Percentiles rank a stretch among this genome's conserved stretches.
These are phyloP conservation scores for Neelides folsomi DNA, from an alignment of 2,888 invertebrate genomes.

Conservation along the genomic window DNA sequence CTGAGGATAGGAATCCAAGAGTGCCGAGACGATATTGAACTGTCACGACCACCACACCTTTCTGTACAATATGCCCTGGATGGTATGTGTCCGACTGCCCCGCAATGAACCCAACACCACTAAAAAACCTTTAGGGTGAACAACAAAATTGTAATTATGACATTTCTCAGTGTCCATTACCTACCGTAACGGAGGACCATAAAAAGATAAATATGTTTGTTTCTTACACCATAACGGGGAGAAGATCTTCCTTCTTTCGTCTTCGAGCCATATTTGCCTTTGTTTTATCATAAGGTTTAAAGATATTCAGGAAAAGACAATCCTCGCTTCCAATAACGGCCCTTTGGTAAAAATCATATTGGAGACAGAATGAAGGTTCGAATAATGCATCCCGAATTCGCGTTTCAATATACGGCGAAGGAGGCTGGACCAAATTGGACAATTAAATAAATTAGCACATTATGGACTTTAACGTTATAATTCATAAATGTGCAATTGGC, in stretches of 20 bases:
- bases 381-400: slow-evolving; percentile 12
- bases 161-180: no score
- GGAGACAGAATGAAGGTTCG: slow-evolving; percentile 21
- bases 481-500: no score
- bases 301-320: slow-evolving; percentile 22
- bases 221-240: slow-evolving; percentile 24
- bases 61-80: slow-evolving; percentile 25
- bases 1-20: slow-evolving; percentile 17
- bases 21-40: slow-evolving; percentile 23
- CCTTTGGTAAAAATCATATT: slow-evolving; percentile 22
- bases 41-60: slow-evolving; percentile 23
- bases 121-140: slow-evolving; percentile 6
- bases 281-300: background rate
- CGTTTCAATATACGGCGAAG: slow-evolving; percentile 17
- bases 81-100: slow-evolving; percentile 24
- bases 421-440: slow-evolving; percentile 12
- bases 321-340: slow-evolving; percentile 23
- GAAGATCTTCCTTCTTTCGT: background rate
- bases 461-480: background rate
- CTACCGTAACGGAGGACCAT: background rate
- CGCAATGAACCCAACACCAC: slow-evolving; percentile 20
- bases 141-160: background rate
- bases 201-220: background rate
- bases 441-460: background rate
- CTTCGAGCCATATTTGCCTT: background rate